Evolutionary conservation across 2,888 invertebrate genomes (phyloP).

Genomic region (Argynnis bischoffii): DNA sequence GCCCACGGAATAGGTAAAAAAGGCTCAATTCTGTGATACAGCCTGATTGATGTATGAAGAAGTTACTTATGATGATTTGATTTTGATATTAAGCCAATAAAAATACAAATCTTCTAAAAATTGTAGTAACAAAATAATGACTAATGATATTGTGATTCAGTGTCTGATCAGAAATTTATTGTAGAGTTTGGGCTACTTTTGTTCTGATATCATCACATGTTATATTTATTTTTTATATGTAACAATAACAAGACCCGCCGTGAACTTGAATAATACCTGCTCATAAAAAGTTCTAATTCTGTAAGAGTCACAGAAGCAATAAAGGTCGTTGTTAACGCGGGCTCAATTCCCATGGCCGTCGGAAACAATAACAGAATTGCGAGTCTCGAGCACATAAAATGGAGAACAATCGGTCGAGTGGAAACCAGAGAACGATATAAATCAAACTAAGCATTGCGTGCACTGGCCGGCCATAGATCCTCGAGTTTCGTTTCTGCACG

Average conservation of each 20-base stretch:
- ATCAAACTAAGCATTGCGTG: conserved; percentile 79
- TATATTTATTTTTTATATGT: neutral
- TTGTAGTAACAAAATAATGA: too few relatives aligned
- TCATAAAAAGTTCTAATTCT: conserved; percentile 28
- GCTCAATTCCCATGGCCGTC: conserved; percentile 65
- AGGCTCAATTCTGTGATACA: too few relatives aligned
- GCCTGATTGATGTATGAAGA: too few relatives aligned
- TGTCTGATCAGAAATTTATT: too few relatives aligned
- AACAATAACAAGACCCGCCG: conserved; percentile 12
- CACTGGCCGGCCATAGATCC: conserved; percentile 73
- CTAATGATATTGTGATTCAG: too few relatives aligned
- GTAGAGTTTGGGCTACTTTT: too few relatives aligned
- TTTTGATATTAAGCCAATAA: too few relatives aligned
- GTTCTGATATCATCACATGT: too few relatives aligned
- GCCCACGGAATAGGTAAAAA: too few relatives aligned
- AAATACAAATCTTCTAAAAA: too few relatives aligned
- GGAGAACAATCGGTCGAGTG: conserved; percentile 75
- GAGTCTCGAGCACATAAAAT: conserved; percentile 66
- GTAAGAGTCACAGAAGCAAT: conserved; percentile 47
- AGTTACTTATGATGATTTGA: too few relatives aligned
- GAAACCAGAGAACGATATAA: conserved; percentile 79
- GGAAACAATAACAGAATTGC: conserved; percentile 73
- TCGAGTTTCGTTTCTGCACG: conserved; percentile 66
- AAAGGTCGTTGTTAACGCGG: conserved; percentile 63
- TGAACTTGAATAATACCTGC: conserved; percentile 23